Conservation (phyloP, 2,113 vertebrate species). For the Struthidea cinerea region DNA sequence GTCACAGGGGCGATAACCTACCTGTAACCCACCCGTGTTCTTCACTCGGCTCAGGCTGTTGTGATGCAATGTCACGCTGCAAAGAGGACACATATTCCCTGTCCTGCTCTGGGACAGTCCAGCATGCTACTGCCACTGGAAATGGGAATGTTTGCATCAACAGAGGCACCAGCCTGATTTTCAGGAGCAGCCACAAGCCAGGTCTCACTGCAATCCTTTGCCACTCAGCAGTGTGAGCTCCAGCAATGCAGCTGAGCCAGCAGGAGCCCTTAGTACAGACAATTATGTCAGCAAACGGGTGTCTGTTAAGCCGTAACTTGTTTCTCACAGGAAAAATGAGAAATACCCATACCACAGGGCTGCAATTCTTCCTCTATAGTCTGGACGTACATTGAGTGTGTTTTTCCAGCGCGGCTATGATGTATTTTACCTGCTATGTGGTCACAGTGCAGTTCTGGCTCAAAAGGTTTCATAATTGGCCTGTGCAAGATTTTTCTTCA, state of each 20-base stretch:
- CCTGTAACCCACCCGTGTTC: neutral
- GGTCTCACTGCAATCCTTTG: neutral
- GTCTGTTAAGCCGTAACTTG: neutral
- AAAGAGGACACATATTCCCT: neutral
- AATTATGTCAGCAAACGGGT: neutral
- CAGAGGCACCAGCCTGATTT: neutral
- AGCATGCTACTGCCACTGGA: neutral
- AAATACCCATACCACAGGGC: neutral
- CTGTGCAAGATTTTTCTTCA: neutral
- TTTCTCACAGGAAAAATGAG: slow-evolving; percentile 3
- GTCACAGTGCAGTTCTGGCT: neutral
- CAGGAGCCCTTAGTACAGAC: neutral
- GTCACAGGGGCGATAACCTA: neutral
- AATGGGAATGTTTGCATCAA: neutral
- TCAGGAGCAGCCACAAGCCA: neutral
- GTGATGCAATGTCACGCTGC: fast-evolving
- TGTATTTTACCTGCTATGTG: neutral
- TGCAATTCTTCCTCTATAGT: neutral
- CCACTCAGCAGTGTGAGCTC: neutral
- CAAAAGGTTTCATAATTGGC: neutral
- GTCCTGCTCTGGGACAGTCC: neutral
- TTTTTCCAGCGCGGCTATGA: neutral
- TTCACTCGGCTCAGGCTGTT: neutral
- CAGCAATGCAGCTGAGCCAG: neutral
- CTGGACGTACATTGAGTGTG: neutral